Base-by-base conservation (phyloP, 1,140 invertebrate genomes). In the Habropoda laboriosa region DNA sequence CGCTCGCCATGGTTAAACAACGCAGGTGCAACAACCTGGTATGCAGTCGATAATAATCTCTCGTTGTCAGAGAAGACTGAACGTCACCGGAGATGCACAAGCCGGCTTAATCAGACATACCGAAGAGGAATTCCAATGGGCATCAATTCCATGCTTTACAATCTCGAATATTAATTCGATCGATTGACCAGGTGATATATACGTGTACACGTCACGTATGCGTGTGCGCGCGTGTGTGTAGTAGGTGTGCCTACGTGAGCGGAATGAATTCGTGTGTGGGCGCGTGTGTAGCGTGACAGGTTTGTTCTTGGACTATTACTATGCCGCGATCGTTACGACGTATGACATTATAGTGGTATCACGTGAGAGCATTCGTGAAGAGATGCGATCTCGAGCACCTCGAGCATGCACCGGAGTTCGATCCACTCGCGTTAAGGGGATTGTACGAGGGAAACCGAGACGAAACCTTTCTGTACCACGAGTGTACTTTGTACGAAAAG, bases 301-400 rank as follows among this genome's bases (percentile, higher is more conserved):
- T 70, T 27, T 30, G 55, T 21, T 55, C 73, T n/a, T 16, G 38
- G 53, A 49, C 47, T 80, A 83, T 70, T 67, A 71, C 79, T 55
- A 58, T 64, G 61, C 72, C 51, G 45, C 80, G 75, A 81, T 81
- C 75, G 75, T 81, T 71, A 66, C 61, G 63, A 85, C 68, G 82
- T 78, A 85, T 63, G 83, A 81, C 73, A 84, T 85, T 85, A 81
- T 84, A 70, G 58, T 45, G 66, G 57, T 85, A 85, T 85, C 82
- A 85, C 83, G 82, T 80, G 83, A 84, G 83, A 57, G 51, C 66
- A 68, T 84, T 85, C 82, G 82, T 57, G 72, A 77, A 78, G 64
- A 85, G 79, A 85, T 85, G 82, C 82, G 82, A 85, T 85, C 83
- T 79, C 68, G 78, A 85, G 79, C 61, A 68, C 58, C 82, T 73